Base-by-base conservation (phyloP, 2,888 invertebrate species). In the Pycnomerus fuliginosus region DNA sequence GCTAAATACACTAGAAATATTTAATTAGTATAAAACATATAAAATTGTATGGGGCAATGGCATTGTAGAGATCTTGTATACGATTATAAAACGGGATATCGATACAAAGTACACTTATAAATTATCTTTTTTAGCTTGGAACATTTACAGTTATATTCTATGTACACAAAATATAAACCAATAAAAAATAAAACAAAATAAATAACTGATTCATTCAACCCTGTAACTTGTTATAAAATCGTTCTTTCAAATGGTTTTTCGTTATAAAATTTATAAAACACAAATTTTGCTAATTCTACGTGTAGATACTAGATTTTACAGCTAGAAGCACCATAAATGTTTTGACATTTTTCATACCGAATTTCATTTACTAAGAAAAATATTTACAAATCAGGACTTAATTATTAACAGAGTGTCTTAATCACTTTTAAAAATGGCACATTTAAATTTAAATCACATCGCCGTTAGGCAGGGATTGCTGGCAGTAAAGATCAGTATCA, bases 271-370 rank as follows among this genome's bases (percentile, higher is more conserved):
- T 59, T 62, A 62, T 63, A 60, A 62, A 63, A 62, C 60, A 60
- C 59, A 62, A 62, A 59, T 58, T 61, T 55, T 44, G 53, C 62
- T 61, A 61, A 46, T 46, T 49, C 55, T 53, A 20, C 20, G 20
- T 5, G 20, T 20, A 50, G 52, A 33, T 49, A 40, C 44, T 44
- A 53, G 52, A 55, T 52, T 49, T 57, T 55, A 50, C 50, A 55
- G 52, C 58, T 57, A 58, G 60, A 67, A 69, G 69, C 69, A 69
- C 69, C 69, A 68, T 67, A 61, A 62, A 64, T 59, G 63, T 69
- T 45, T 68, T 67, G 64, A 69, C 68, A 68, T 67, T 67, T 20
- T 50, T 32, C 50, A 50, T n/a, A n/a, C n/a, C n/a, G n/a, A n/a
- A n/a, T n/a, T 48, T 45, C 36, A 42, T 41, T 46, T 24, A 38